phyloP scores from a whole-genome alignment of 2,888 invertebrate species.

The Ichneumoninae sp. region DNA sequence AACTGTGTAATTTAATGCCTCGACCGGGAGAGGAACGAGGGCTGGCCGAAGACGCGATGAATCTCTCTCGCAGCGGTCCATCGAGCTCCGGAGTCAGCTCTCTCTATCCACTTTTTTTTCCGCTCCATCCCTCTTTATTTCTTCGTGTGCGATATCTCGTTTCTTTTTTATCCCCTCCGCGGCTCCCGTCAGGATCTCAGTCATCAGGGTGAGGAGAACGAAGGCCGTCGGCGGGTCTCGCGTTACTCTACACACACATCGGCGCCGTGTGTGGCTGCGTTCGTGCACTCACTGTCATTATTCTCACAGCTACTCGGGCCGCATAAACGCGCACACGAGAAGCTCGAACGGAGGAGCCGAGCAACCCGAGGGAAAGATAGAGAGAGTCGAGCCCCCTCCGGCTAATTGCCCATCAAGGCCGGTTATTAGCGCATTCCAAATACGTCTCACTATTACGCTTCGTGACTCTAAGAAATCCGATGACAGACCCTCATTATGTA shows the following conservation, averaged over 20 bases:
- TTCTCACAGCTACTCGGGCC: slow-evolving; percentile 56
- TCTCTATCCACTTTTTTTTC: not conserved
- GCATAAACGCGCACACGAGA: slow-evolving; percentile 29
- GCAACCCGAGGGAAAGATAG: not conserved
- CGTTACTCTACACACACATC: slow-evolving; percentile 45
- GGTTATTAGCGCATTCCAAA: slow-evolving; percentile 63
- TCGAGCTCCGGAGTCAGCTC: slow-evolving; percentile 24
- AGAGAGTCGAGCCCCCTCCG: slow-evolving; percentile 48
- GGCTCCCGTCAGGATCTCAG: slow-evolving; percentile 43
- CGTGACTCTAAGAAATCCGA: slow-evolving; percentile 58
- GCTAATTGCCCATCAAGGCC: slow-evolving; percentile 63
- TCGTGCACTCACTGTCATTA: slow-evolving; percentile 59
- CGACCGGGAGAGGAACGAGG: slow-evolving; percentile 43
- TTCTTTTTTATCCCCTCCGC: slow-evolving; percentile 31
- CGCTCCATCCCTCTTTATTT: slow-evolving; percentile 18
- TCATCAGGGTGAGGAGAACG: slow-evolving; percentile 52
- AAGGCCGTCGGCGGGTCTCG: slow-evolving; percentile 50
- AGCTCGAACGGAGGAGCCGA: slow-evolving; percentile 13
- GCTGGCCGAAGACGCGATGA: slow-evolving; percentile 54
- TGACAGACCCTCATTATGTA: slow-evolving; percentile 60
- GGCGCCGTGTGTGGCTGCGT: slow-evolving; percentile 57
- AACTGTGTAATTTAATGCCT: slow-evolving; percentile 62
- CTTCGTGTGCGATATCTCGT: slow-evolving; percentile 25
- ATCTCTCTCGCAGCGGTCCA: slow-evolving; percentile 46
- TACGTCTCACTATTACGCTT: slow-evolving; percentile 58